Base-by-base conservation (phyloP, 2,797 vertebrate genomes). In the Lagorchestes hirsutus region DNA sequence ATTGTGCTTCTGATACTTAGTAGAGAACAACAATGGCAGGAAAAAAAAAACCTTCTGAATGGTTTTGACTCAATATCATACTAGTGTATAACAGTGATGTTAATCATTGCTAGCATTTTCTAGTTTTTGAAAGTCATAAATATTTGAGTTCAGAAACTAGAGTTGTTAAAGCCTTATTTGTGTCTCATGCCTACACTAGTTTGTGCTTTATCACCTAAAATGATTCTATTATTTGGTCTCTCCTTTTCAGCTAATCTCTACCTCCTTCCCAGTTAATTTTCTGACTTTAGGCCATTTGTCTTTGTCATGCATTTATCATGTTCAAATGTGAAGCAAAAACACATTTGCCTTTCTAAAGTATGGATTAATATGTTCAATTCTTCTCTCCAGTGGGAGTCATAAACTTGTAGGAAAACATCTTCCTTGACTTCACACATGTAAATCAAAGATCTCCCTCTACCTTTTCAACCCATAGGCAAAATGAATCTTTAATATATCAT, bases 321-420 rank as follows among this genome's bases (percentile, higher is more conserved):
- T 46, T 97, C 55, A 91, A 91, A n/a, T 56, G 1, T 92, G 46
- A 95, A 40, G 91, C 67, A 91, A 93, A 96, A 95, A 52, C 28
- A 0, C 27, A 92, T n/a, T n/a, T 96, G 27, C 29, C 28, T 93
- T 74, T 74, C 12, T 40, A 28, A 12, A 28, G 95, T 27, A 46
- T 90, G 22, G 6, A 82, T 55, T 94, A 95, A 87, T 10, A 58
- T 56, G 93, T 55, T 92, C 55, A 29, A 90, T 93, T 94, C 24
- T 90, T 8, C 0, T n/a, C 31, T 92, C 94, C 29, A 34, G 9
- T 16, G 50, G n/a, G 11, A 91, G 59, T 54, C 27, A 82, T n/a
- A 92, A 67, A 92, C 4, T 50, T 90, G 16, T 24, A 82, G 56
- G 29, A 95, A 50, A 5, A 93, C 90, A 58, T 0, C 93, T 18